A percentile compares a stretch with the other conserved stretches of the same genome.
Evolutionary conservation across 2,113 vertebrate genomes (phyloP).

Genomic region (Gadus macrocephalus): DNA sequence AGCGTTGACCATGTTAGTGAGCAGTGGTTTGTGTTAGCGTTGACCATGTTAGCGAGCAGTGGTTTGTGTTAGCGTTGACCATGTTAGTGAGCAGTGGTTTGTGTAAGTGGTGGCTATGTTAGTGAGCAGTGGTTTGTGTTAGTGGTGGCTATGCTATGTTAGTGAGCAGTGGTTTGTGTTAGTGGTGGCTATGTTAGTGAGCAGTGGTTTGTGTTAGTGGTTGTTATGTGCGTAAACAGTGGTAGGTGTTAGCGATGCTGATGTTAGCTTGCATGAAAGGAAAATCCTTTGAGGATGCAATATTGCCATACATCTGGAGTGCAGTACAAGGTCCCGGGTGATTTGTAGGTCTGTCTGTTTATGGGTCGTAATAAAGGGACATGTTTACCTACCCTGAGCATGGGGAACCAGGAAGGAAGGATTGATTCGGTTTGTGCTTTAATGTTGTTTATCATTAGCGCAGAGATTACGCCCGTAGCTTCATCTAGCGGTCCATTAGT

Average conservation of each 20-base stretch:
- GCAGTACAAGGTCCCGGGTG: slow-evolving; percentile 52
- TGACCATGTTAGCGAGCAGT: too few relatives aligned
- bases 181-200: slow-evolving; percentile 31
- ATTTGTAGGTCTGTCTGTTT: slow-evolving; percentile 63
- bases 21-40: slow-evolving; percentile 33
- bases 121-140: neutral
- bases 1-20: slow-evolving; percentile 30
- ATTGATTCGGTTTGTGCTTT: slow-evolving; percentile 76
- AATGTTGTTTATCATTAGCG: slow-evolving; percentile 77
- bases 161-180: too few relatives aligned
- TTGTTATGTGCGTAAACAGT: too few relatives aligned
- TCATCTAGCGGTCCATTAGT: slow-evolving; percentile 75
- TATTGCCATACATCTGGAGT: slow-evolving; percentile 48
- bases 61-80: neutral
- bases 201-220: slow-evolving; percentile 49
- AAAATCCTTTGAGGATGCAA: slow-evolving; percentile 55
- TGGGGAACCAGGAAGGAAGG: slow-evolving; percentile 66
- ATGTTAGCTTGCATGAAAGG: too few relatives aligned
- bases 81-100: neutral
- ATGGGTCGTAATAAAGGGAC: slow-evolving; percentile 63
- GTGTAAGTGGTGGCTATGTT: neutral
- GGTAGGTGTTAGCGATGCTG: too few relatives aligned
- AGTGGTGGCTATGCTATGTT: too few relatives aligned
- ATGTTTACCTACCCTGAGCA: slow-evolving; percentile 62
- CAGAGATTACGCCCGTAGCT: slow-evolving; percentile 63